These are phyloP conservation scores for Callinectes sapidus DNA, from an alignment of 2,888 invertebrate species.

Conservation along the genomic window DNA sequence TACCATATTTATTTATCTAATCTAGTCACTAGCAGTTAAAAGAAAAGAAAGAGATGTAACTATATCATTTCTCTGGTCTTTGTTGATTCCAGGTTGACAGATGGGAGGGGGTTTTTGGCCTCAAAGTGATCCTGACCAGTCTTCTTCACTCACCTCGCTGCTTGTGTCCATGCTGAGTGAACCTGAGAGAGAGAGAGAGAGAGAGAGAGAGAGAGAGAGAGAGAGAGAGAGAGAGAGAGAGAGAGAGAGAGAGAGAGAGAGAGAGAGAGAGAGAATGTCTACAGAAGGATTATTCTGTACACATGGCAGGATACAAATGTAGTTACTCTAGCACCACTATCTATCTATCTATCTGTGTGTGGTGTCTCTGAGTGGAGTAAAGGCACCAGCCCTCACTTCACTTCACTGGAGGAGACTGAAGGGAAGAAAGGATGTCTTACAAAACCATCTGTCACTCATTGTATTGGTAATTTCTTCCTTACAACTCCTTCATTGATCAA, in stretches of 20 bases:
- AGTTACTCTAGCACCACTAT: neutral
- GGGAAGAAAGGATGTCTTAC: neutral
- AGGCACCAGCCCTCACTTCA: neutral
- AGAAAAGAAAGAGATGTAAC: neutral
- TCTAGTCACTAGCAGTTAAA: constrained; percentile 58
- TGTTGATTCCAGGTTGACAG: neutral
- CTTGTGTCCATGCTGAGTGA: neutral
- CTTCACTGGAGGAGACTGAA: neutral
- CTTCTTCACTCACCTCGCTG: neutral
- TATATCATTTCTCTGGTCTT: constrained; percentile 17
- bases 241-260: neutral
- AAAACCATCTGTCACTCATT: neutral
- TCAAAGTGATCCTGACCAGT: neutral
- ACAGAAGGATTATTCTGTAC: neutral
- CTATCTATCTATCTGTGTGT: neutral
- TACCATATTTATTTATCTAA: constrained; percentile 53
- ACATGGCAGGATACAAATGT: neutral
- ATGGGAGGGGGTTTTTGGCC: neutral
- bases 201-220: neutral
- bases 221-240: neutral
- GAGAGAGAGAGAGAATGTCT: neutral
- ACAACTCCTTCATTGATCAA: no score
- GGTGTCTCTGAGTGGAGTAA: neutral
- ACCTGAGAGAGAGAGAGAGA: neutral
- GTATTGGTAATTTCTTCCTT: neutral